phyloP scores from a whole-genome alignment of 2,888 invertebrate genomes.

The Frankliniella intonsa region DNA sequence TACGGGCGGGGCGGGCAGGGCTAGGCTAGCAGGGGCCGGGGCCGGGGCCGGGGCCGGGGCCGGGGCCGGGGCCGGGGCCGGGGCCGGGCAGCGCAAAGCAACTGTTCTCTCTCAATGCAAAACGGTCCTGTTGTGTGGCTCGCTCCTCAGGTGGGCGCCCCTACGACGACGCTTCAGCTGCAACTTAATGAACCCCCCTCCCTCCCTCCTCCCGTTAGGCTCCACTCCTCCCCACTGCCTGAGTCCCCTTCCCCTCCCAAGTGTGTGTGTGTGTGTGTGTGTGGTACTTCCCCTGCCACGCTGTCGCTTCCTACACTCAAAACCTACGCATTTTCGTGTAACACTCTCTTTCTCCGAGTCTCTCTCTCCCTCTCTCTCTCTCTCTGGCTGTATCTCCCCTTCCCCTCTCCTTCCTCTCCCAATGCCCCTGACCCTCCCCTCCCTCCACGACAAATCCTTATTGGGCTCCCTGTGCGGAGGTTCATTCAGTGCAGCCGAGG shows the following conservation, averaged over 20 bases:
- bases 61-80: too few relatives aligned
- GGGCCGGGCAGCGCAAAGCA: too few relatives aligned
- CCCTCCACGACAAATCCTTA: slow-evolving; percentile 20
- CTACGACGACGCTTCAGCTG: neutral
- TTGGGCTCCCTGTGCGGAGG: slow-evolving; percentile 15
- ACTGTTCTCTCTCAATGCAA: too few relatives aligned
- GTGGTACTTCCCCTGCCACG: slow-evolving; percentile 18
- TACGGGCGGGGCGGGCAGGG: too few relatives aligned
- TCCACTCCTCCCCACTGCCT: neutral
- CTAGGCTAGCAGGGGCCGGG: too few relatives aligned
- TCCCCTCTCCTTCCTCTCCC: neutral
- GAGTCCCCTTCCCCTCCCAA: neutral
- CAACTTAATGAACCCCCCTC: neutral
- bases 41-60: too few relatives aligned
- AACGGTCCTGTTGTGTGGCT: neutral
- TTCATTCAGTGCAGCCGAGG: neutral
- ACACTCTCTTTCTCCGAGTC: neutral
- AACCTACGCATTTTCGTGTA: slow-evolving; percentile 22
- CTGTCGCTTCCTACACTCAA: slow-evolving; percentile 22
- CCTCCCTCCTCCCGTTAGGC: neutral
- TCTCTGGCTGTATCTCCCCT: neutral
- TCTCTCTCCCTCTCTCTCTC: neutral
- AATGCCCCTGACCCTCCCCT: neutral
- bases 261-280: neutral
- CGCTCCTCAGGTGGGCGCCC: slow-evolving; percentile 1